These are phyloP conservation scores for Tenualosa thibaudeaui DNA, from an alignment of 2,797 vertebrate species.

Conservation along the genomic window DNA sequence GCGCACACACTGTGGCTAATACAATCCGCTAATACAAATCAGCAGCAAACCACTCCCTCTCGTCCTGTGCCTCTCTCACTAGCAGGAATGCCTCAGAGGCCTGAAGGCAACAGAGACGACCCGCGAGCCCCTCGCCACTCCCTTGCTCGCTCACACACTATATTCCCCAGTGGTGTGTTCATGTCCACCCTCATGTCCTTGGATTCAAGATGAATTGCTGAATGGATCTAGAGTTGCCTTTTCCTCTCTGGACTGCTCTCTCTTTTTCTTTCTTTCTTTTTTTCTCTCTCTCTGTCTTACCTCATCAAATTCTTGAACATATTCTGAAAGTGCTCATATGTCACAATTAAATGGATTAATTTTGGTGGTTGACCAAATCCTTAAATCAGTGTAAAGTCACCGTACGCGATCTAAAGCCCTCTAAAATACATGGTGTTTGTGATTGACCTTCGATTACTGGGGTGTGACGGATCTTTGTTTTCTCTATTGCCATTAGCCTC, in stretches of 20 bases:
- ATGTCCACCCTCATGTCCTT: no score
- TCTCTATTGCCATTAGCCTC: slow-evolving; percentile 34
- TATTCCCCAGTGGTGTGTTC: neutral
- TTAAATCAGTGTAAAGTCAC: neutral
- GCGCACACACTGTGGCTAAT: neutral
- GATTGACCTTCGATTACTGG: neutral
- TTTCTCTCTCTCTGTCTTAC: neutral
- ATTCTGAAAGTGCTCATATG: neutral
- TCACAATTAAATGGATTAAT: neutral
- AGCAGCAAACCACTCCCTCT: neutral
- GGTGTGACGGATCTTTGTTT: slow-evolving; percentile 28
- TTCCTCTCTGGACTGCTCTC: neutral
- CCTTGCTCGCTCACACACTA: neutral
- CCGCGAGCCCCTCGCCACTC: neutral
- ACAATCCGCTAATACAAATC: neutral
- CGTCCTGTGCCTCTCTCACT: neutral
- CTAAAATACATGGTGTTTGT: neutral
- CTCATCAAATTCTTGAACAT: neutral
- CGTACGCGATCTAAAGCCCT: neutral
- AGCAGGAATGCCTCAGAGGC: neutral
- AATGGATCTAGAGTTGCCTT: slow-evolving; percentile 41
- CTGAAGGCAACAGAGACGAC: neutral
- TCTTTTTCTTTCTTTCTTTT: slow-evolving; percentile 35
- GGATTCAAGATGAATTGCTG: slow-evolving; percentile 16
- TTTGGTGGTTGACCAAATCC: neutral